A percentile compares a stretch with the other conserved stretches of the same genome.
Conservation (phyloP, 2,113 vertebrate species). For the Steatornis caripensis region DNA sequence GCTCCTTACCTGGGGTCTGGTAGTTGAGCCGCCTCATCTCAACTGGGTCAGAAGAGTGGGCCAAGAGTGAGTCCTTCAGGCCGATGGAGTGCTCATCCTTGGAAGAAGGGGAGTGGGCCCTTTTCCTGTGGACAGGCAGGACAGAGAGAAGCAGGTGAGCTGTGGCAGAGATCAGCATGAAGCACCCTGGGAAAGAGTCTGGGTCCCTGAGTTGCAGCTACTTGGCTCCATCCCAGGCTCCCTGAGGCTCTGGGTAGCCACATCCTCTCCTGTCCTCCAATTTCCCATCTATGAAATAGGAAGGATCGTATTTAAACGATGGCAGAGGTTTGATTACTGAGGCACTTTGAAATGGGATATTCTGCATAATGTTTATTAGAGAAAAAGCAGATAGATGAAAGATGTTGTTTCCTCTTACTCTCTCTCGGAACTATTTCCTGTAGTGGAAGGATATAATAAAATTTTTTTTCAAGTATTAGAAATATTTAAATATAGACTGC, state of each 20-base stretch:
- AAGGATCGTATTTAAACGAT: not conserved
- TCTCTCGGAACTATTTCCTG: slow-evolving; percentile 50
- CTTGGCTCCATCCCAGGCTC: not conserved
- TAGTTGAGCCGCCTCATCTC: slow-evolving; percentile 95
- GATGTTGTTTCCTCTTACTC: not conserved
- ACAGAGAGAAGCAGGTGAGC: not conserved
- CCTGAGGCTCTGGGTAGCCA: not conserved
- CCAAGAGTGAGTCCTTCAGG: slow-evolving; percentile 88
- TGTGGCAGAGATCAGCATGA: not conserved
- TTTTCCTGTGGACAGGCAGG: slow-evolving; percentile 79
- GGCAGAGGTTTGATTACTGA: not conserved
- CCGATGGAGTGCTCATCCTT: slow-evolving; percentile 89
- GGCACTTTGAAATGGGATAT: not conserved
- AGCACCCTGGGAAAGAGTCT: not conserved
- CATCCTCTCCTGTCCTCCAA: not conserved
- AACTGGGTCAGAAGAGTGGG: slow-evolving; percentile 89
- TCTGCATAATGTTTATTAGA: not conserved
- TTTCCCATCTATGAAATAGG: not conserved
- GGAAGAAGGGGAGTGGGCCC: slow-evolving; percentile 84
- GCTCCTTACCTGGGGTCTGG: slow-evolving; percentile 88
- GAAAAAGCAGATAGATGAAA: not conserved
- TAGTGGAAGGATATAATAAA: slow-evolving; percentile 56
- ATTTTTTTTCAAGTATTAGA: slow-evolving; percentile 41
- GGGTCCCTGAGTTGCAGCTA: not conserved
- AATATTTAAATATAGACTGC: slow-evolving; percentile 65